Evolutionary conservation across 2,888 invertebrate species (phyloP).

Genomic region (Baccha elongata): DNA sequence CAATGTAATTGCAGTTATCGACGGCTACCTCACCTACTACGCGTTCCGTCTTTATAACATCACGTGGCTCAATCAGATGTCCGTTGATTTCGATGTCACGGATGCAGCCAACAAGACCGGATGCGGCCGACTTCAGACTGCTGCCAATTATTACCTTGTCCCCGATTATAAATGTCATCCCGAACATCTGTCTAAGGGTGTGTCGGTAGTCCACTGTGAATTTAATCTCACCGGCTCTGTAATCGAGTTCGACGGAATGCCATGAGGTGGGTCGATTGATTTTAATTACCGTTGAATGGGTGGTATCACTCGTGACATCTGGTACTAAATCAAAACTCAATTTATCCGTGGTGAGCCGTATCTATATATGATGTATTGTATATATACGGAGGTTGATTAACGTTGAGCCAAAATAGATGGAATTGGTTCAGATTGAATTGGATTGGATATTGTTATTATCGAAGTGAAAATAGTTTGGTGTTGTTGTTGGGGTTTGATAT

Average conservation of each 20-base stretch:
- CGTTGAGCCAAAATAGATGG: neutral
- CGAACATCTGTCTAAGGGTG: constrained; percentile 87
- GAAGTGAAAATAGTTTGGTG: constrained; percentile 14
- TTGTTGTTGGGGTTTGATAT: constrained; percentile 25
- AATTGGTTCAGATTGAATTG: neutral
- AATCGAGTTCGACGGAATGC: constrained; percentile 92
- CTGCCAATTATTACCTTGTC: constrained; percentile 91
- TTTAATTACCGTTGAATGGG: constrained; percentile 90
- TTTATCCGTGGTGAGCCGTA: constrained; percentile 92
- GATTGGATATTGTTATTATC: constrained; percentile 33
- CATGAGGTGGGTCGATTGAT: constrained; percentile 91
- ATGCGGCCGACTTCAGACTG: constrained; percentile 88
- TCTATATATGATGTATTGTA: constrained; percentile 81
- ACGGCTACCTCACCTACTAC: constrained; percentile 94
- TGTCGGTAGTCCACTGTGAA: constrained; percentile 90
- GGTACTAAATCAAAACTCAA: constrained; percentile 92
- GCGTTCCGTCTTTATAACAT: constrained; percentile 91
- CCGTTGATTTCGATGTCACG: constrained; percentile 93
- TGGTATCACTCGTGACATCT: constrained; percentile 89
- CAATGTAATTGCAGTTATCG: constrained; percentile 94
- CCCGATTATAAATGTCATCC: constrained; percentile 87
- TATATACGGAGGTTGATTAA: neutral
- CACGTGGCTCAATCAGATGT: constrained; percentile 90
- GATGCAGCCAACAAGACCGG: constrained; percentile 95
- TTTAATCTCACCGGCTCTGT: constrained; percentile 88